Conservation (phyloP, 2,797 vertebrate genomes). For the Phylloscopus collybita region DNA sequence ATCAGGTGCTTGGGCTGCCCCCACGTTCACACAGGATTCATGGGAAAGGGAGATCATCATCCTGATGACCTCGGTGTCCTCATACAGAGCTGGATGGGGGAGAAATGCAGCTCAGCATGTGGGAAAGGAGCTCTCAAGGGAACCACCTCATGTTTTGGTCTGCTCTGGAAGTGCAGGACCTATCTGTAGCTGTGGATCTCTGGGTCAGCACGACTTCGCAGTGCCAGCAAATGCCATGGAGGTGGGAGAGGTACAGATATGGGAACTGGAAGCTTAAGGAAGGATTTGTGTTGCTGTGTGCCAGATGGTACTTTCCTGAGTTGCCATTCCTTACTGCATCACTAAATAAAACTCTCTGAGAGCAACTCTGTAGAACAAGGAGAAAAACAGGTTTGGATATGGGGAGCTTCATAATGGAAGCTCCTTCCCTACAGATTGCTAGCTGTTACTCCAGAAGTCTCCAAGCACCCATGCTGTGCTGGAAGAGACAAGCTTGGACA, state of each 20-base stretch:
- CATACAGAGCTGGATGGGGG: constrained; percentile 26
- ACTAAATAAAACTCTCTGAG: neutral
- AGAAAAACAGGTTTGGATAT: neutral
- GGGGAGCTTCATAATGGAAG: neutral
- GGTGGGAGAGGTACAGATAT: neutral
- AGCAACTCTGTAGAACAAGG: neutral
- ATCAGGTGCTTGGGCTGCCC: constrained; percentile 46
- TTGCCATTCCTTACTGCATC: neutral
- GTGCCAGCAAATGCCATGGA: neutral
- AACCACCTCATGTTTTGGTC: constrained; percentile 33
- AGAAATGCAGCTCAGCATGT: constrained; percentile 47
- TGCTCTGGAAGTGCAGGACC: neutral
- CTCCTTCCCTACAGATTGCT: neutral
- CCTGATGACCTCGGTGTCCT: constrained; percentile 39
- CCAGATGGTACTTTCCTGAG: constrained; percentile 3
- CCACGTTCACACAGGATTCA: constrained; percentile 24
- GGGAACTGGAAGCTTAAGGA: neutral
- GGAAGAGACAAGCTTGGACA: neutral
- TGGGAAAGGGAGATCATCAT: constrained; percentile 53
- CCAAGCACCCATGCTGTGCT: neutral
- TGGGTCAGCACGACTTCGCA: neutral
- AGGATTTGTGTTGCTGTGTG: neutral
- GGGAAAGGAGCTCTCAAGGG: constrained; percentile 46
- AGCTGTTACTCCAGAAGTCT: neutral
- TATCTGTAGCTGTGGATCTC: constrained; percentile 30